A percentile compares a stretch with the other conserved stretches of the same genome.
These are phyloP conservation scores for Oxytorus armatus DNA, from an alignment of 2,888 invertebrate species.

Conservation along the genomic window DNA sequence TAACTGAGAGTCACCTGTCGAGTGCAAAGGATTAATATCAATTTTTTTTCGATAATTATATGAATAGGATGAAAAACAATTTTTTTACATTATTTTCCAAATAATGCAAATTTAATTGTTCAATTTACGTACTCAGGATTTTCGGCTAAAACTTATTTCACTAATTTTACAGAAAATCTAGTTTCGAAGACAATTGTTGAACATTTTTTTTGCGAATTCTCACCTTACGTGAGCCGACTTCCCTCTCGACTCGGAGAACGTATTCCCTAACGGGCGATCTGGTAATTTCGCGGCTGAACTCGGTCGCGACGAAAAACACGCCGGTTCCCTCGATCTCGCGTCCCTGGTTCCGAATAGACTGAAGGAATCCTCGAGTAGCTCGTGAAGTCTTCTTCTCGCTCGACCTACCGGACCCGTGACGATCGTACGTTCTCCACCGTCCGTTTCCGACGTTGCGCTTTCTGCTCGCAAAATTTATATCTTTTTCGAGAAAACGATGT, in stretches of 20 bases:
- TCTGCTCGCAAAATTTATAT: conserved; percentile 70
- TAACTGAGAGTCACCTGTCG: too few relatives aligned
- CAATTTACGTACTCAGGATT: too few relatives aligned
- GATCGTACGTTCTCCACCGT: conserved; percentile 73
- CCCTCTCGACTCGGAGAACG: conserved; percentile 75
- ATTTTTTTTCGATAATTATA: too few relatives aligned
- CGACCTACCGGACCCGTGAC: conserved; percentile 85
- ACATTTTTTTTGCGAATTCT: not conserved
- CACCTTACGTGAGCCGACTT: conserved; percentile 77
- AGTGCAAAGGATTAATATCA: too few relatives aligned
- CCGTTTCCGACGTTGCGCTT: conserved; percentile 73
- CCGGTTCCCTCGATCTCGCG: conserved; percentile 84
- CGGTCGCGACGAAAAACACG: conserved; percentile 69
- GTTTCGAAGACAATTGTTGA: too few relatives aligned
- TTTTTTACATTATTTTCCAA: too few relatives aligned
- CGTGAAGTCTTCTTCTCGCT: conserved; percentile 91
- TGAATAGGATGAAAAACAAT: too few relatives aligned
- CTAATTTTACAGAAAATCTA: too few relatives aligned
- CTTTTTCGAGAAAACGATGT: conserved; percentile 67
- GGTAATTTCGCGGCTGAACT: conserved; percentile 69
- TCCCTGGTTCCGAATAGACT: conserved; percentile 90
- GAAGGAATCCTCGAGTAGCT: conserved; percentile 92
- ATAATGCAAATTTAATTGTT: too few relatives aligned
- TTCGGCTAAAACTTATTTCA: too few relatives aligned
- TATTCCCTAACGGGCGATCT: conserved; percentile 68